phyloP scores from a whole-genome alignment of 2,797 vertebrate genomes.

The Australoheros facetus region DNA sequence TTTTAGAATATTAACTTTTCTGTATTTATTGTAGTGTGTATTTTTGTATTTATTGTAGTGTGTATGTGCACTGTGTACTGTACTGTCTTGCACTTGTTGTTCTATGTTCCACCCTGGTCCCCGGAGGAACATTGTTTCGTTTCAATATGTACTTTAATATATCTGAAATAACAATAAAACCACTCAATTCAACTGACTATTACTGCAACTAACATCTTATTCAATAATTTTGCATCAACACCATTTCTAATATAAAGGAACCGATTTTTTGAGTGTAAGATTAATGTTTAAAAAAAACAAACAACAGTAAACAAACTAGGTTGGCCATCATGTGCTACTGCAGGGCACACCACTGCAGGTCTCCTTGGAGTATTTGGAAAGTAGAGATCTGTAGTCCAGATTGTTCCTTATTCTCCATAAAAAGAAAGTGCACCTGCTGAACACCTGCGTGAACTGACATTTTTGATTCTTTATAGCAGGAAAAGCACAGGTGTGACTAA shows the following conservation, averaged over 20 bases:
- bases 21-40: too few relatives aligned
- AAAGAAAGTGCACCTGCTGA: background rate
- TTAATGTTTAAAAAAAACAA: background rate
- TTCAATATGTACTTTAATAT: too few relatives aligned
- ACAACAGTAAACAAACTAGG: background rate
- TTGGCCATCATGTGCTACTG: background rate
- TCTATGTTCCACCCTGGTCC: too few relatives aligned
- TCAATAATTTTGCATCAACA: background rate
- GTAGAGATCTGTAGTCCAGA: background rate
- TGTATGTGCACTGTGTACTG: too few relatives aligned
- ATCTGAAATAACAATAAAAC: too few relatives aligned
- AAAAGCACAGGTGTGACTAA: constrained; percentile 18
- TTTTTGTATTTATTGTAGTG: too few relatives aligned
- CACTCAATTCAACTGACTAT: too few relatives aligned
- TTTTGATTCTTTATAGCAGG: constrained; percentile 7
- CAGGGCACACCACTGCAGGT: background rate
- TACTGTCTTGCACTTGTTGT: too few relatives aligned
- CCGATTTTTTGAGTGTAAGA: background rate
- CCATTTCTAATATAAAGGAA: background rate
- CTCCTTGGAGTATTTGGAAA: background rate
- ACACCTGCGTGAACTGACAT: constrained; percentile 4
- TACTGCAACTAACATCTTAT: background rate
- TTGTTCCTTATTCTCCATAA: background rate
- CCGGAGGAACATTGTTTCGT: too few relatives aligned
- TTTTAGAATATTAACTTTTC: too few relatives aligned